These are phyloP conservation scores for Ageneiosus marmoratus DNA, from an alignment of 2,113 vertebrate species.

Conservation along the genomic window DNA sequence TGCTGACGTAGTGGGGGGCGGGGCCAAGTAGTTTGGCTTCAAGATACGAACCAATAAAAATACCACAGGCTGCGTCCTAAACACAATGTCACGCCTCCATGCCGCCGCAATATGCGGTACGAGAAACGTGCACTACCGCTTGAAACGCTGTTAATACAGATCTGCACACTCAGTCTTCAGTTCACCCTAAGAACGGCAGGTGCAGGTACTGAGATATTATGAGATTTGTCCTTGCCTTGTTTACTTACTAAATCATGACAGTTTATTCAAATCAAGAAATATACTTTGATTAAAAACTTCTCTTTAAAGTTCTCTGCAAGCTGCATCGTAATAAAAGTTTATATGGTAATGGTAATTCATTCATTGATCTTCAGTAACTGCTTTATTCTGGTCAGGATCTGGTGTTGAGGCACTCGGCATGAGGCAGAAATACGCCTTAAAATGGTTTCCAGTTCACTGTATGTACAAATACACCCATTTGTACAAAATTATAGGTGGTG, in stretches of 20 bases:
- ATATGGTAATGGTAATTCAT: background rate
- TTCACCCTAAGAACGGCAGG: background rate
- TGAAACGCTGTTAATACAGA: too few relatives aligned
- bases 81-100: background rate
- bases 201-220: background rate
- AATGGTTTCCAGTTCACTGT: background rate
- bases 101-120: too few relatives aligned
- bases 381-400: background rate
- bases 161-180: too few relatives aligned
- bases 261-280: background rate
- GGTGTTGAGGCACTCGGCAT: background rate
- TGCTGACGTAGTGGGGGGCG: conserved; percentile 57
- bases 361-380: background rate
- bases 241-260: background rate
- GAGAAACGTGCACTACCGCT: too few relatives aligned
- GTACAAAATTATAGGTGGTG: background rate
- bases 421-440: background rate
- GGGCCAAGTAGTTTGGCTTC: background rate
- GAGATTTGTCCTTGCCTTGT: background rate
- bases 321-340: background rate
- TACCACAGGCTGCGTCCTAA: conserved; percentile 34
- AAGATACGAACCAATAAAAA: conserved; percentile 57
- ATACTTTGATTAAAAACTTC: background rate
- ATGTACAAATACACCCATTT: background rate
- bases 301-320: background rate